Conservation (phyloP, 2,888 invertebrate genomes). For the Agonopterix arenella region DNA sequence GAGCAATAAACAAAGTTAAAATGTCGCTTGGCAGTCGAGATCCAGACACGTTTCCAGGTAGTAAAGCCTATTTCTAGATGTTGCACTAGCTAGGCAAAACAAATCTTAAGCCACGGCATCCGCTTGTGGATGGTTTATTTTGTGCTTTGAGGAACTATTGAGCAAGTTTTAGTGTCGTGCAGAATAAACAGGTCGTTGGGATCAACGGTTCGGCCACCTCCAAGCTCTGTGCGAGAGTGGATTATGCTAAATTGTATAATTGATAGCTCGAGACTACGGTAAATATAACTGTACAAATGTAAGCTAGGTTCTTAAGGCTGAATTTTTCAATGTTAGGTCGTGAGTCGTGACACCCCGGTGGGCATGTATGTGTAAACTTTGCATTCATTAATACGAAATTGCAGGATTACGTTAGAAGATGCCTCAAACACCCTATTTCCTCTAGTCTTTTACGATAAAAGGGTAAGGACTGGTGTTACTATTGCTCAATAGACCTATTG, state of each 20-base stretch:
- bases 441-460: no score
- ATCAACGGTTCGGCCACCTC: no score
- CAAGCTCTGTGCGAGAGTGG: not conserved
- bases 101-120: slow-evolving; percentile 12
- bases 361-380: no score
- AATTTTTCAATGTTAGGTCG: not conserved
- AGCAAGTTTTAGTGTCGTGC: not conserved
- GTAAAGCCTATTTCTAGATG: slow-evolving; percentile 18
- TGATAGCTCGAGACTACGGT: not conserved
- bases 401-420: no score
- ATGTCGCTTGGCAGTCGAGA: slow-evolving; percentile 15
- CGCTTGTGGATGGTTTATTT: slow-evolving; percentile 9
- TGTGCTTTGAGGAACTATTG: not conserved
- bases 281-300: no score
- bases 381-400: no score
- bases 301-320: not conserved
- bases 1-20: slow-evolving; percentile 19
- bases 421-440: no score
- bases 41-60: slow-evolving; percentile 23
- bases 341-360: no score
- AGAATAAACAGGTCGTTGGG: not conserved
- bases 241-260: slow-evolving; percentile 7
- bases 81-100: slow-evolving; percentile 13
- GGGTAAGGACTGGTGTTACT: no score
- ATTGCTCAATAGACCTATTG: no score